Conservation (phyloP, 2,888 invertebrate genomes). For the Oscheius sp. region DNA sequence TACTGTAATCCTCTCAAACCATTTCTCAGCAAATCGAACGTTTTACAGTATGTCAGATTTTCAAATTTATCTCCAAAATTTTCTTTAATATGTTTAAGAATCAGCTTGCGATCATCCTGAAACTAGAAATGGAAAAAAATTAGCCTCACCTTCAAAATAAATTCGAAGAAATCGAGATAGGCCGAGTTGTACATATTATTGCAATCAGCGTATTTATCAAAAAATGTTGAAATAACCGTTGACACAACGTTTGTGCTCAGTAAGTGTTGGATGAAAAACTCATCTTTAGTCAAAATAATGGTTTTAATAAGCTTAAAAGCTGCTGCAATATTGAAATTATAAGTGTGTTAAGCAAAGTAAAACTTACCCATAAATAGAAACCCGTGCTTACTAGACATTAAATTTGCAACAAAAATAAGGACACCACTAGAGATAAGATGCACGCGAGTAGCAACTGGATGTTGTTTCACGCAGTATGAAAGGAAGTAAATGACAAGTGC, state of each 20-base stretch:
- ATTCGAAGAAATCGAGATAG: not conserved
- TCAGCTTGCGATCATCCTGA: not conserved
- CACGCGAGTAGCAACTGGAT: not conserved
- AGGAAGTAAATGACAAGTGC: not conserved
- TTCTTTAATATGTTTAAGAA: not conserved
- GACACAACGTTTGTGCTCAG: not conserved
- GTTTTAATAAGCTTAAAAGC: not conserved
- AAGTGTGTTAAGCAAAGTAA: not conserved
- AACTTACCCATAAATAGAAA: not conserved
- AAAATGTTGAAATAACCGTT: not conserved
- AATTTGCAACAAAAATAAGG: not conserved
- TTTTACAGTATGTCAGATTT: not conserved
- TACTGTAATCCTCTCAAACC: not conserved
- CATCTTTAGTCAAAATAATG: not conserved
- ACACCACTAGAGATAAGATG: not conserved
- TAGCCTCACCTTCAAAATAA: not conserved
- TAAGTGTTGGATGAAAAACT: not conserved
- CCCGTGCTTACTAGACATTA: not conserved
- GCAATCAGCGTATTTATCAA: not conserved
- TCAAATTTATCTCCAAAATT: not conserved
- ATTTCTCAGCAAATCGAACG: not conserved
- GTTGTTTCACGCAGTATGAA: not conserved
- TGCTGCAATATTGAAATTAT: not conserved
- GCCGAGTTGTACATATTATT: slow-evolving; percentile 1
- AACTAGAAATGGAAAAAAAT: not conserved